Percentiles rank a stretch among this genome's conserved stretches.
Conservation (phyloP, 2,113 vertebrate genomes). For the Toxostoma redivivum region DNA sequence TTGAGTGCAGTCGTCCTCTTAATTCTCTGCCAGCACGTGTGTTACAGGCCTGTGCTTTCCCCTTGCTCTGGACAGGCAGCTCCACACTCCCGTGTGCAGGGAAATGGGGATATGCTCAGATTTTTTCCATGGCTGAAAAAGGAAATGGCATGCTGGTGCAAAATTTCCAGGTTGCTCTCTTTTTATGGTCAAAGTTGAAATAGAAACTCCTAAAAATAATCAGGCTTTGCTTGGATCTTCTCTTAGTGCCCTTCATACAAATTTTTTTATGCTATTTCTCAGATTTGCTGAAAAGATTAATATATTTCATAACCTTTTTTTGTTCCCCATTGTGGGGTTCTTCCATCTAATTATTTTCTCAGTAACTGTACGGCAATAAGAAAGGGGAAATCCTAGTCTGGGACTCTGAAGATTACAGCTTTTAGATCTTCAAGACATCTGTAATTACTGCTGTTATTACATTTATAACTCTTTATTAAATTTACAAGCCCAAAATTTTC, state of each 20-base stretch:
- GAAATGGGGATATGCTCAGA: background rate
- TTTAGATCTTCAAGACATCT: conserved; percentile 22
- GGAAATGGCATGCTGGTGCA: background rate
- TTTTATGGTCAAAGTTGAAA: conserved; percentile 28
- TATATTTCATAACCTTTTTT: background rate
- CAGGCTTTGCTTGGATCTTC: background rate
- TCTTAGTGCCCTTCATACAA: background rate
- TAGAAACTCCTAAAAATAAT: conserved; percentile 48
- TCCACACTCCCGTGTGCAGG: background rate
- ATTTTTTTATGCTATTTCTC: background rate
- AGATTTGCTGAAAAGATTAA: background rate
- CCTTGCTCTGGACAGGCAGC: background rate
- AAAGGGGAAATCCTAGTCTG: background rate
- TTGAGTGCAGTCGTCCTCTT: background rate
- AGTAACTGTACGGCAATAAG: background rate
- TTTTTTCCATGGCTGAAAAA: conserved; percentile 26
- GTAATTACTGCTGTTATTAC: conserved; percentile 24
- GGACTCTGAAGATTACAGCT: conserved; percentile 19
- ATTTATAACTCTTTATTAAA: conserved; percentile 46
- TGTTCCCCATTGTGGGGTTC: background rate
- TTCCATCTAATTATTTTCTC: conserved; percentile 22
- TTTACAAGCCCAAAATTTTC: conserved; percentile 7
- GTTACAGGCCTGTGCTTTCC: background rate
- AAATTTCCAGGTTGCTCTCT: conserved; percentile 6
- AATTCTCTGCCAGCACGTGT: background rate